These are phyloP conservation scores for Orussus abietinus DNA, from an alignment of 1,140 invertebrate genomes.

Conservation along the genomic window DNA sequence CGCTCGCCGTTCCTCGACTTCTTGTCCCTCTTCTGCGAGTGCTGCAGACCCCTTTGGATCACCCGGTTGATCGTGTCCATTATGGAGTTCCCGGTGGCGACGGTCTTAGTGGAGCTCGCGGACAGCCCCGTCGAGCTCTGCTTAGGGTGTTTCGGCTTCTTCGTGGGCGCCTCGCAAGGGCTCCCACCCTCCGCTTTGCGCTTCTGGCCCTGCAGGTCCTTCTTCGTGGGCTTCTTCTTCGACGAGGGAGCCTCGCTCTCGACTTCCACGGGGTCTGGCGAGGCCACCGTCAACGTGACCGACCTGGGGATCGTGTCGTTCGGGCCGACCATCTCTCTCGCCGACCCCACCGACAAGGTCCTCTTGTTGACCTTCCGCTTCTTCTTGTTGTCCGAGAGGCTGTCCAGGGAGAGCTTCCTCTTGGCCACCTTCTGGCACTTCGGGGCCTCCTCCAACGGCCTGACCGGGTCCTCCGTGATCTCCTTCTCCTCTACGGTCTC, in stretches of 20 bases:
- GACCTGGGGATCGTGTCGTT: slow-evolving; percentile 16
- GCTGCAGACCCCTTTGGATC: slow-evolving; percentile 42
- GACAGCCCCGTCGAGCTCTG: slow-evolving; percentile 13
- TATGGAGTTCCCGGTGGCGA: slow-evolving; percentile 44
- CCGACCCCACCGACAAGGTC: slow-evolving; percentile 39
- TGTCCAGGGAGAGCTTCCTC: slow-evolving; percentile 44
- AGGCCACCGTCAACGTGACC: too few species aligned
- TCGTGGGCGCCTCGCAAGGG: slow-evolving; percentile 16
- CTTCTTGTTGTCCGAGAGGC: slow-evolving; percentile 36
- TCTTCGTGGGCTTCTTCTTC: slow-evolving; percentile 37
- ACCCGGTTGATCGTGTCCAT: slow-evolving; percentile 49
- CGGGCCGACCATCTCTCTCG: slow-evolving; percentile 20
- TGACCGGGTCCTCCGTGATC: slow-evolving; percentile 5
- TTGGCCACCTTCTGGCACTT: slow-evolving; percentile 56
- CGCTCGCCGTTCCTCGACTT: slow-evolving; percentile 24
- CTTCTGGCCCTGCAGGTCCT: slow-evolving; percentile 17
- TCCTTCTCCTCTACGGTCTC: slow-evolving; percentile 31
- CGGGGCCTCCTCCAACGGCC: slow-evolving; percentile 33
- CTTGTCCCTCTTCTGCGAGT: slow-evolving; percentile 43
- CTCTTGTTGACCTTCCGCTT: slow-evolving; percentile 42
- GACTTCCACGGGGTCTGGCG: slow-evolving; percentile 7
- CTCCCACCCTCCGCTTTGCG: slow-evolving; percentile 23
- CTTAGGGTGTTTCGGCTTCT: slow-evolving; percentile 35
- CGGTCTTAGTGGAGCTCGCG: slow-evolving; percentile 21
- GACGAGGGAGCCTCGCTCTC: slow-evolving; percentile 9